Percentiles rank a stretch among this genome's conserved stretches.
phyloP scores from a whole-genome alignment of 2,113 vertebrate genomes.

The Melanerpes aurifrons region DNA sequence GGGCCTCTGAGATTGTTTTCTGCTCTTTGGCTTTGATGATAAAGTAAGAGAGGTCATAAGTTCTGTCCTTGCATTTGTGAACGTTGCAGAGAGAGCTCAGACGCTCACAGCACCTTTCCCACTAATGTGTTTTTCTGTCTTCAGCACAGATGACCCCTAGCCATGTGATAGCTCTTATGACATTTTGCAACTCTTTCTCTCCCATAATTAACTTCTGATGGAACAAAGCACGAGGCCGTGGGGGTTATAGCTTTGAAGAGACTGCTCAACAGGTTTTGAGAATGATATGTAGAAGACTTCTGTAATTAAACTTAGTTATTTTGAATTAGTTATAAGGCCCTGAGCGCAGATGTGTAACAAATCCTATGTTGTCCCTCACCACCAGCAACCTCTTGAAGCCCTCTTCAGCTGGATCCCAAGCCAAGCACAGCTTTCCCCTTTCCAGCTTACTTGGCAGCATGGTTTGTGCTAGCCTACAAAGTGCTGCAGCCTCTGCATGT shows the following conservation, averaged over 20 bases:
- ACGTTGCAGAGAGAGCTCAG: not conserved
- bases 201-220: constrained; percentile 53
- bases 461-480: not conserved
- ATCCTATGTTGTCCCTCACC: not conserved
- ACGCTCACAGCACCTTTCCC: not conserved
- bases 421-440: not conserved
- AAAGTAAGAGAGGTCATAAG: not conserved
- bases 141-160: not conserved
- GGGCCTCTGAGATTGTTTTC: not conserved
- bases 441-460: not conserved
- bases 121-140: not conserved
- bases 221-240: not conserved
- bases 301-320: constrained; percentile 40
- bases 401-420: not conserved
- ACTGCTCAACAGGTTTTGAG: constrained; percentile 30
- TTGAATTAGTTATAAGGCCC: not conserved
- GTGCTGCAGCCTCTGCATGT: not conserved
- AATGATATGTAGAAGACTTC: rapidly evolving
- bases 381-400: not conserved
- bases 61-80: not conserved
- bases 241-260: not conserved
- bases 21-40: not conserved
- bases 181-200: not conserved
- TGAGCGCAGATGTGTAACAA: not conserved
- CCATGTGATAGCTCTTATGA: not conserved